These are phyloP conservation scores for Pristionchus arcanus DNA, from an alignment of 2,888 invertebrate species.

Conservation along the genomic window DNA sequence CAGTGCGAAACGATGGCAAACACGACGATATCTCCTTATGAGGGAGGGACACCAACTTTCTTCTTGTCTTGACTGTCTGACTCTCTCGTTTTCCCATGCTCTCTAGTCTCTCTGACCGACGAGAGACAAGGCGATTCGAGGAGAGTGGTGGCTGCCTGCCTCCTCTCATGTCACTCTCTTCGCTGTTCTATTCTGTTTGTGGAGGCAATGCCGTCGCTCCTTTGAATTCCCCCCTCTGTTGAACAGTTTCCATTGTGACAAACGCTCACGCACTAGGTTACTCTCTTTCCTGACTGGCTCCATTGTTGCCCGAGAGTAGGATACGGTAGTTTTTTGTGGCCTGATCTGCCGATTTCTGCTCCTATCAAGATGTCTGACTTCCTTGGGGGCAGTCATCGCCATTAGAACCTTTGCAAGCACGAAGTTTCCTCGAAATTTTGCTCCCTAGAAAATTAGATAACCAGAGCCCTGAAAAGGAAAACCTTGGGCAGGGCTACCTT, in stretches of 20 bases:
- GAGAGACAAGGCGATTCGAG: not conserved
- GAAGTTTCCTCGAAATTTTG: too few species aligned
- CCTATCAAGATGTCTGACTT: too few species aligned
- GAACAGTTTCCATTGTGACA: slow-evolving; percentile 34
- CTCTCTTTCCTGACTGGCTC: not conserved
- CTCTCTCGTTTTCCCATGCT: not conserved
- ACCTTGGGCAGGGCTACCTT: not conserved
- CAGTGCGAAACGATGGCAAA: slow-evolving; percentile 23
- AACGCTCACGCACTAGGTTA: not conserved
- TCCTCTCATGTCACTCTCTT: not conserved
- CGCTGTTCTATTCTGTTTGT: not conserved
- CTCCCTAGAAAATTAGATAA: not conserved
- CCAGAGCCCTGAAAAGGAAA: not conserved
- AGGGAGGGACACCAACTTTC: not conserved
- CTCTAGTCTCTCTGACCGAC: not conserved
- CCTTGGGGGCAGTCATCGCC: too few species aligned
- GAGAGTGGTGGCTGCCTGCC: not conserved
- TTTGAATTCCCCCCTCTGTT: slow-evolving; percentile 16
- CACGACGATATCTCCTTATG: not conserved
- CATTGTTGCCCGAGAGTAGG: not conserved
- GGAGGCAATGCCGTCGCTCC: not conserved
- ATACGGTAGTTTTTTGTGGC: not conserved
- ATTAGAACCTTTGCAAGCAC: too few species aligned
- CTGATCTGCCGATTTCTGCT: too few species aligned
- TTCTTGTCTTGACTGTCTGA: not conserved